Conservation (phyloP, 2,113 vertebrate species). For the Mobula hypostoma region DNA sequence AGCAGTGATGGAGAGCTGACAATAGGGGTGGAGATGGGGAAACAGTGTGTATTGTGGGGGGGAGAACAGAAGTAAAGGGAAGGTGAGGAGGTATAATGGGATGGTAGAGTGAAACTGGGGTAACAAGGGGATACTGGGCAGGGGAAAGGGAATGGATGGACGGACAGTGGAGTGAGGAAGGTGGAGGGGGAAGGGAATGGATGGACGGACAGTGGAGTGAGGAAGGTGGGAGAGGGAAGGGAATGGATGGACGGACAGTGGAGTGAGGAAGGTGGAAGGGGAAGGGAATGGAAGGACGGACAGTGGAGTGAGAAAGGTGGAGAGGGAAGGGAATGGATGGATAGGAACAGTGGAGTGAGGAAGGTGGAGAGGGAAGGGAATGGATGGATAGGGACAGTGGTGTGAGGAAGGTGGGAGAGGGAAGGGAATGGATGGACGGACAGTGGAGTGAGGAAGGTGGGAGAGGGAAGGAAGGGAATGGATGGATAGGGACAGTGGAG, state of each 20-base stretch:
- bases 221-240: neutral
- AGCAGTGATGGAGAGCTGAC: neutral
- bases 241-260: neutral
- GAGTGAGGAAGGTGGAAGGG: neutral
- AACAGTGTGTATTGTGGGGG: neutral
- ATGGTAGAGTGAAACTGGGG: too few species aligned
- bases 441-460: too few species aligned
- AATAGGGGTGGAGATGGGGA: neutral
- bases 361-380: neutral
- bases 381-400: too few species aligned
- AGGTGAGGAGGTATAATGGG: too few species aligned
- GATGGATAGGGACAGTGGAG: too few species aligned
- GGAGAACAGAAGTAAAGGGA: neutral
- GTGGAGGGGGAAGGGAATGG: too few species aligned
- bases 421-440: too few species aligned
- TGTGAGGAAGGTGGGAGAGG: too few species aligned
- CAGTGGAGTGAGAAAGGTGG: neutral
- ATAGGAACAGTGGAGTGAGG: too few species aligned
- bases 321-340: neutral
- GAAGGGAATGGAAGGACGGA: too few species aligned
- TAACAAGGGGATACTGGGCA: neutral
- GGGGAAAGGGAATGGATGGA: too few species aligned
- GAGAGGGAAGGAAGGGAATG: too few species aligned
- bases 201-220: neutral
- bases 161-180: neutral